These are phyloP conservation scores for Ramphastos sulfuratus DNA, from an alignment of 2,113 vertebrate species.

Conservation along the genomic window DNA sequence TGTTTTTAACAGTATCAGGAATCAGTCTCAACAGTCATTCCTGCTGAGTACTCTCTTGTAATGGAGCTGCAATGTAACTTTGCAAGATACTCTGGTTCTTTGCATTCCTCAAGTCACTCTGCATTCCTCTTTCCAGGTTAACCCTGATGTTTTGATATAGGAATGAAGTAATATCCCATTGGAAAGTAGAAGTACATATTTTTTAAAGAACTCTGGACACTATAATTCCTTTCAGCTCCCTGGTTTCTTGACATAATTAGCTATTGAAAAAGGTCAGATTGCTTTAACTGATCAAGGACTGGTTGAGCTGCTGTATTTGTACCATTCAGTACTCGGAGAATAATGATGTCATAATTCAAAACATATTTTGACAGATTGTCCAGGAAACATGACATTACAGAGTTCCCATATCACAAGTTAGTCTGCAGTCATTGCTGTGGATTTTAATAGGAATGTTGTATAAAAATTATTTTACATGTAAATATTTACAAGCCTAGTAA, in stretches of 20 bases:
- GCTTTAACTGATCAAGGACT: not conserved
- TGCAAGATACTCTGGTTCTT: not conserved
- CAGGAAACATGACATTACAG: not conserved
- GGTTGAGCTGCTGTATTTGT: not conserved
- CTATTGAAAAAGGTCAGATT: not conserved
- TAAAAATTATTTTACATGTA: not conserved
- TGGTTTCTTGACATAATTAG: not conserved
- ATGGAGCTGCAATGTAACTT: accelerated
- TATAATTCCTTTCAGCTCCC: not conserved
- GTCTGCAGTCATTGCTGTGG: not conserved
- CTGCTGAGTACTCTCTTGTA: not conserved
- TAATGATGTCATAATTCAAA: not conserved
- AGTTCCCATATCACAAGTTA: not conserved
- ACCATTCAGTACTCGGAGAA: not conserved
- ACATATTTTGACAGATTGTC: not conserved
- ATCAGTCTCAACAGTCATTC: not conserved
- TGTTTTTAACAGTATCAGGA: not conserved
- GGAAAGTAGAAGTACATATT: not conserved
- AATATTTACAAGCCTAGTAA: not conserved
- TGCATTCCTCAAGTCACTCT: not conserved
- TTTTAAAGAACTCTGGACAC: not conserved
- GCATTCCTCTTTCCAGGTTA: not conserved
- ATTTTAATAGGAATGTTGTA: not conserved
- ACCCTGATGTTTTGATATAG: not conserved
- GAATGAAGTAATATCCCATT: not conserved